phyloP scores from a whole-genome alignment of 2,888 invertebrate genomes.

The Orthosia gracilis region DNA sequence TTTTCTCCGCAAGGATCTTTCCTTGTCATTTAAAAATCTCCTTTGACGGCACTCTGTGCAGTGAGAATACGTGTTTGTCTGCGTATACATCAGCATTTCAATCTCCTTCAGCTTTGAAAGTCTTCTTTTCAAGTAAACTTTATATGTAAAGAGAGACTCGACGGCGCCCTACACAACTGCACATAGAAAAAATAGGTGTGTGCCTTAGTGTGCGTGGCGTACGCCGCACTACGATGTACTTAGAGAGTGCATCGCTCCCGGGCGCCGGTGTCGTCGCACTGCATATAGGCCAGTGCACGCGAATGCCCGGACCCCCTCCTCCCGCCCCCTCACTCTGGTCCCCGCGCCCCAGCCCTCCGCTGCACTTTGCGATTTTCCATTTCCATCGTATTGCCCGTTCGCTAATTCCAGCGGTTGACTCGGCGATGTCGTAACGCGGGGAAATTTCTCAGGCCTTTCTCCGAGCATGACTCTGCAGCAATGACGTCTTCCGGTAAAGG shows the following conservation, averaged over 20 bases:
- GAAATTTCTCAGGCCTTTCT: slow-evolving; percentile 86
- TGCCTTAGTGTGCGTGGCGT: slow-evolving; percentile 87
- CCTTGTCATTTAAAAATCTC: slow-evolving; percentile 47
- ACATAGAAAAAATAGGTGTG: slow-evolving; percentile 86
- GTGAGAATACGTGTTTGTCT: slow-evolving; percentile 28
- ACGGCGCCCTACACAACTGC: slow-evolving; percentile 82
- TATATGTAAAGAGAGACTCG: slow-evolving; percentile 82
- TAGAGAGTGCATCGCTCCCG: slow-evolving; percentile 90
- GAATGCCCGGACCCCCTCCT: slow-evolving; percentile 83
- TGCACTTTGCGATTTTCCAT: slow-evolving; percentile 90
- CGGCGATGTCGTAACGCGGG: slow-evolving; percentile 82
- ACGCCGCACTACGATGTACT: slow-evolving; percentile 86
- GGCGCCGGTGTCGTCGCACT: slow-evolving; percentile 90
- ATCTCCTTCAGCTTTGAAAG: slow-evolving; percentile 82
- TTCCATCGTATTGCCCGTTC: slow-evolving; percentile 84
- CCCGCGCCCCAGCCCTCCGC: slow-evolving; percentile 69
- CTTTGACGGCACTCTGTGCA: slow-evolving; percentile 42
- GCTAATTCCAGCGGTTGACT: slow-evolving; percentile 83
- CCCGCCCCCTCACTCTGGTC: slow-evolving; percentile 50
- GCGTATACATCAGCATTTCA: slow-evolving; percentile 73
- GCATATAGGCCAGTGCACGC: slow-evolving; percentile 91
- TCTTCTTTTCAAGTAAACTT: slow-evolving; percentile 83
- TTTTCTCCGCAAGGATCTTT: slow-evolving; percentile 45
- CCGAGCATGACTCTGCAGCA: slow-evolving; percentile 69
- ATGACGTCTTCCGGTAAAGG: slow-evolving; percentile 80